A percentile compares a stretch with the other conserved stretches of the same genome.
These are phyloP conservation scores for Stigmatopora argus DNA, from an alignment of 2,113 vertebrate genomes.

Conservation along the genomic window DNA sequence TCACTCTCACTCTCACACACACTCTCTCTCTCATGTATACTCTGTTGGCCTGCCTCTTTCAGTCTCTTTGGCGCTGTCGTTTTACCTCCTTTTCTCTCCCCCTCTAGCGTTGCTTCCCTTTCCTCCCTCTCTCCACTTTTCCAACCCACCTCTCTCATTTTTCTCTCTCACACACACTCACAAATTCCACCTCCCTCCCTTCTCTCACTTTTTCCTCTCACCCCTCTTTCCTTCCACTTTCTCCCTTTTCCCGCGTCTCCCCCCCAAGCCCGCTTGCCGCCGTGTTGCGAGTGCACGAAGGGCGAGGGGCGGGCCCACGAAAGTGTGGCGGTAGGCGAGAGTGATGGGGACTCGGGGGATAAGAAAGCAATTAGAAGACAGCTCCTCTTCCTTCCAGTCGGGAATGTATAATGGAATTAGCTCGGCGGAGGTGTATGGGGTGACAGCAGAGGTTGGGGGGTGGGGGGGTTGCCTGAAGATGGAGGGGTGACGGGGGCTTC, in stretches of 20 bases:
- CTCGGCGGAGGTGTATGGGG: slow-evolving; percentile 33
- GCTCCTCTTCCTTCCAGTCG: slow-evolving; percentile 72
- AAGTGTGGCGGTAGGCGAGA: slow-evolving; percentile 18
- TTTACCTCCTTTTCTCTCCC: too few relatives aligned
- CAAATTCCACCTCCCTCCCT: slow-evolving; percentile 1
- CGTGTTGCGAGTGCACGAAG: slow-evolving; percentile 64
- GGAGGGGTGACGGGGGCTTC: neutral
- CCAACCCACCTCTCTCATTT: too few relatives aligned
- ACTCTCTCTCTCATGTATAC: too few relatives aligned
- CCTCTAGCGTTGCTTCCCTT: too few relatives aligned
- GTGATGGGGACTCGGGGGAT: slow-evolving; percentile 65
- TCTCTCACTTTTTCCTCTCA: neutral
- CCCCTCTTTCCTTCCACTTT: slow-evolving; percentile 11
- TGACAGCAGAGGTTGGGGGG: slow-evolving; percentile 10
- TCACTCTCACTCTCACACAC: neutral
- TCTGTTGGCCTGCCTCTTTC: too few relatives aligned
- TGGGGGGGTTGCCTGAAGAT: slow-evolving; percentile 4
- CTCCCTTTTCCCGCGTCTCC: slow-evolving; percentile 40
- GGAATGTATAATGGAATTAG: slow-evolving; percentile 78
- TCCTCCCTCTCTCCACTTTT: too few relatives aligned
- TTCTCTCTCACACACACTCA: too few relatives aligned
- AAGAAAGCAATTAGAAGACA: slow-evolving; percentile 80
- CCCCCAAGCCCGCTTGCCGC: slow-evolving; percentile 69
- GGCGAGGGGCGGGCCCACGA: slow-evolving; percentile 54
- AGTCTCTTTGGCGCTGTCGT: too few relatives aligned